phyloP scores from a whole-genome alignment of 2,113 vertebrate genomes.

The Lutjanus erythropterus region DNA sequence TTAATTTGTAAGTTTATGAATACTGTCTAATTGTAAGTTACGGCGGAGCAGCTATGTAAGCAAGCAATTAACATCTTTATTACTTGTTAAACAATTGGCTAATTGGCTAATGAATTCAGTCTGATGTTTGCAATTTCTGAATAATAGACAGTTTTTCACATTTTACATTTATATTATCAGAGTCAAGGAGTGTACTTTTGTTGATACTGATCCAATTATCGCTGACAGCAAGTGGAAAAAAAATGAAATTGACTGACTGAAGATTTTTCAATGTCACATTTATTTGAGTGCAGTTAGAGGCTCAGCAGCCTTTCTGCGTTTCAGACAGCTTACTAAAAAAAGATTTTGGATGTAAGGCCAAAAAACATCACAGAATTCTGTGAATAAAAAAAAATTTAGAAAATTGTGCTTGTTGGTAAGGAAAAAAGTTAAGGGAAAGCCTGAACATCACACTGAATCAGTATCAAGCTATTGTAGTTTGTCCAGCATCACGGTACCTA shows the following conservation, averaged over 20 bases:
- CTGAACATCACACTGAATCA: background rate
- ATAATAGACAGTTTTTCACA: background rate
- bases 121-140: background rate
- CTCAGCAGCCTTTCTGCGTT: background rate
- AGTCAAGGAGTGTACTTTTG: background rate
- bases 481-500: no score
- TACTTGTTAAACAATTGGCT: background rate
- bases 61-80: background rate
- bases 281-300: background rate
- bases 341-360: background rate
- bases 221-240: background rate
- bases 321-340: background rate
- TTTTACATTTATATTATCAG: background rate
- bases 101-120: background rate
- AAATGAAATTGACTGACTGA: background rate
- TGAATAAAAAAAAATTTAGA: background rate
- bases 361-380: no score
- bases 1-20: background rate
- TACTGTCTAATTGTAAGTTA: background rate
- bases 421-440: background rate
- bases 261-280: constrained; percentile 21
- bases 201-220: constrained; percentile 11
- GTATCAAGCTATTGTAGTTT: no score
- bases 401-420: background rate
- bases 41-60: background rate